These are phyloP conservation scores for Gymnocypris eckloni DNA, from an alignment of 2,797 vertebrate genomes.

Conservation along the genomic window DNA sequence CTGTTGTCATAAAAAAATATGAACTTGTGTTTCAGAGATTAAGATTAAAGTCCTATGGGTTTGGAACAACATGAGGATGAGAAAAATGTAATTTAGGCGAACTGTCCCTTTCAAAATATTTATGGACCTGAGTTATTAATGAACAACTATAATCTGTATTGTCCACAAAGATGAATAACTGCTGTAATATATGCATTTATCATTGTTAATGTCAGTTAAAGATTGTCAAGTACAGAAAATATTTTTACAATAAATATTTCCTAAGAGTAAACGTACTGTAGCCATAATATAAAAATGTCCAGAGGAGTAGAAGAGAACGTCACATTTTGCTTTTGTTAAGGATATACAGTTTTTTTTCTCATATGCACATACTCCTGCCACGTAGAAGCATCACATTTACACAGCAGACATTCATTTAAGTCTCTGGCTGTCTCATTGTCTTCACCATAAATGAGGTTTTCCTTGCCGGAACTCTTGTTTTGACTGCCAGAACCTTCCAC, in stretches of 20 bases:
- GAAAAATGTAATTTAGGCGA: neutral
- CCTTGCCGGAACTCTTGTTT: constrained; percentile 61
- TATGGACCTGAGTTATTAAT: neutral
- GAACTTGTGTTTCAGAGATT: neutral
- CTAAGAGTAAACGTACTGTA: neutral
- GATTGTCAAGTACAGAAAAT: neutral
- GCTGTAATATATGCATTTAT: neutral
- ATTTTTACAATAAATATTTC: neutral
- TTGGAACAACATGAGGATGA: neutral
- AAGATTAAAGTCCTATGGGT: neutral
- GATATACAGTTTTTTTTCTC: constrained; percentile 3
- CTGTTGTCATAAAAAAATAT: neutral
- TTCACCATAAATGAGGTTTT: constrained; percentile 62
- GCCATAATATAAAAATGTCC: neutral
- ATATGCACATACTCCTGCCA: constrained; percentile 49
- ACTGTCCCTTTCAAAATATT: neutral
- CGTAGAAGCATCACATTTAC: constrained; percentile 58
- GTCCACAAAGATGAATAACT: neutral
- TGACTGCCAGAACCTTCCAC: constrained; percentile 60
- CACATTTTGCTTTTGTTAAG: constrained; percentile 24
- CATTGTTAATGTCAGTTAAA: neutral
- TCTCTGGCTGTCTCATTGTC: constrained; percentile 55
- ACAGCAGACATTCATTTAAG: constrained; percentile 60
- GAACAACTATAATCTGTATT: neutral
- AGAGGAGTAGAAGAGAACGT: neutral